A percentile compares a stretch with the other conserved stretches of the same genome.
phyloP scores from a whole-genome alignment of 1,140 invertebrate genomes.

The Rhopalosiphum maidis region DNA sequence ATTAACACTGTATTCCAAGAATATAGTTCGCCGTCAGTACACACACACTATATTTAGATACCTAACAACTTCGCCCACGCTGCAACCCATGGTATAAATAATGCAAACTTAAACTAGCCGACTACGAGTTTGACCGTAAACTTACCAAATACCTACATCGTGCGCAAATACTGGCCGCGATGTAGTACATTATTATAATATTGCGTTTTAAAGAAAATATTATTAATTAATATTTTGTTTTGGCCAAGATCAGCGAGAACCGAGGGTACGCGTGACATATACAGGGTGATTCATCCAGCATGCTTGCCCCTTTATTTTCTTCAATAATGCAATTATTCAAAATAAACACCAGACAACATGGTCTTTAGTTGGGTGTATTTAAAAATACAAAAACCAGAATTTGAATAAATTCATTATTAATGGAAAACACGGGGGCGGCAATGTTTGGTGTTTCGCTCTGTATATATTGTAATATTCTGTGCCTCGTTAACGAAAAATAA shows the following conservation, averaged over 20 bases:
- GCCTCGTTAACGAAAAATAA: not conserved
- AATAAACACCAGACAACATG: too few relatives aligned
- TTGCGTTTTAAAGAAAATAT: not conserved
- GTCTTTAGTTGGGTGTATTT: too few relatives aligned
- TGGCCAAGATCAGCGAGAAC: too few relatives aligned
- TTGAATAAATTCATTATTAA: too few relatives aligned
- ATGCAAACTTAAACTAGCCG: not conserved
- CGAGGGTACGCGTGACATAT: too few relatives aligned
- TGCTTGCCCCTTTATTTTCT: too few relatives aligned
- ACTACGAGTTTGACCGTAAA: not conserved
- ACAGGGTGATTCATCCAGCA: too few relatives aligned
- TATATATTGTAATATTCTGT: not conserved
- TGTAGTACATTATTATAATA: not conserved
- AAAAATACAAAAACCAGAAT: too few relatives aligned
- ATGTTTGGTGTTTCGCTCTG: too few relatives aligned
- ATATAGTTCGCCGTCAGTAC: not conserved
- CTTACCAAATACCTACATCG: not conserved
- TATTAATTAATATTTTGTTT: slow-evolving; percentile 3
- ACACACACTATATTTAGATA: not conserved
- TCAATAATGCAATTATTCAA: too few relatives aligned
- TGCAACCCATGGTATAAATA: not conserved
- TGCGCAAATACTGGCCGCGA: not conserved
- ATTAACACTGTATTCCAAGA: not conserved
- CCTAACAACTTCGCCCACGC: not conserved
- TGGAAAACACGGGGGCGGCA: too few relatives aligned